Conservation (phyloP, 1,140 invertebrate species). For the Conopomorpha cramerella region DNA sequence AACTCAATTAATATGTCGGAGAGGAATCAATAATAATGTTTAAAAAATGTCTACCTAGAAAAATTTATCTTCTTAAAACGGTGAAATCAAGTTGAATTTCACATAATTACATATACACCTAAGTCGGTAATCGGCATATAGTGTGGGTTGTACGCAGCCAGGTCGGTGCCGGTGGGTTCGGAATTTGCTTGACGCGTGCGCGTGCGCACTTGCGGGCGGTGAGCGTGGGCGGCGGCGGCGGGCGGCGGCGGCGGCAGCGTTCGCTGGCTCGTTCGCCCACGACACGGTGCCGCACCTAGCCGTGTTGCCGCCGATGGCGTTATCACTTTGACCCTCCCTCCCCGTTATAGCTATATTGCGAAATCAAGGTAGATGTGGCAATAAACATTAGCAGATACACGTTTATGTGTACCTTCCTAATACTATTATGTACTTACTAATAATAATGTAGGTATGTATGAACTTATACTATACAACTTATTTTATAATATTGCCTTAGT, state of each 20-base stretch:
- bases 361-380: no score
- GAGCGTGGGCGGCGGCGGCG: constrained; percentile 23
- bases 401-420: no score
- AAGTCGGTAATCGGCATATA: no score
- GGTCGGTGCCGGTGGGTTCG: constrained; percentile 21
- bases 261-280: not conserved
- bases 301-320: constrained; percentile 18
- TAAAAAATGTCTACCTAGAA: constrained; percentile 1
- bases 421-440: no score
- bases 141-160: not conserved
- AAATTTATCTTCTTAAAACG: no score
- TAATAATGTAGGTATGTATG: no score
- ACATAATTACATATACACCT: no score
- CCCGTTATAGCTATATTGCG: no score
- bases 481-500: no score
- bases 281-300: constrained; percentile 34
- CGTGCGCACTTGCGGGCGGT: constrained; percentile 21
- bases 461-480: no score
- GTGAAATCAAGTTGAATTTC: constrained; percentile 13
- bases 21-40: constrained; percentile 6
- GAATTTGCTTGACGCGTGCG: constrained; percentile 35
- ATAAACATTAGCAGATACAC: no score
- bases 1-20: constrained; percentile 21
- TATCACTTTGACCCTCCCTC: constrained; percentile 15
- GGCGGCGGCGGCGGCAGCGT: no score